Conservation (phyloP, 2,888 invertebrate genomes). For the Galerucella nymphaeae region DNA sequence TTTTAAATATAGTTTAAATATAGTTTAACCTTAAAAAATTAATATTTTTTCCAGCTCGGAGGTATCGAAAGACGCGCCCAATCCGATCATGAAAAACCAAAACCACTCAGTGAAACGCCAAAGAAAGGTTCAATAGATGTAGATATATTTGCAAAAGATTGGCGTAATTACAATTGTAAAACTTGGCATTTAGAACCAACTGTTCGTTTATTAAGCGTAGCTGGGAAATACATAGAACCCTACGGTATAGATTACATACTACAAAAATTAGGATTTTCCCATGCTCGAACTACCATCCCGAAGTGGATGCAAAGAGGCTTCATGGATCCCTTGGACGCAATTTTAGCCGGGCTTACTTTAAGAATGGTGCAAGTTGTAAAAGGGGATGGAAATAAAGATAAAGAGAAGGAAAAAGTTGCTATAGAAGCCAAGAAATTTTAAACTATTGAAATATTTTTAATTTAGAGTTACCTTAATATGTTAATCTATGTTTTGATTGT, state of each 20-base stretch:
- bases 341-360: constrained; percentile 83
- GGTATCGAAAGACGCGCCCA: constrained; percentile 53
- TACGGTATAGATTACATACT: constrained; percentile 98
- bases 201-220: constrained; percentile 72
- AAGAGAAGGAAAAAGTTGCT: constrained; percentile 46
- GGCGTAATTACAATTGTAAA: constrained; percentile 90
- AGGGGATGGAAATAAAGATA: constrained; percentile 59
- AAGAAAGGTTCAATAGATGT: constrained; percentile 64
- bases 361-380: constrained; percentile 71
- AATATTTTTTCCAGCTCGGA: constrained; percentile 48
- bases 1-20: constrained; percentile 22
- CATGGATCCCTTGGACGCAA: constrained; percentile 96
- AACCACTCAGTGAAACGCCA: constrained; percentile 49
- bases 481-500: constrained; percentile 21
- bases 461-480: constrained; percentile 14
- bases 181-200: constrained; percentile 98
- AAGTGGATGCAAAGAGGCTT: constrained; percentile 99
- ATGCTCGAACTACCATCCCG: constrained; percentile 97
- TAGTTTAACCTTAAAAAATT: not conserved
- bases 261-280: constrained; percentile 96
- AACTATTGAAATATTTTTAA: not conserved
- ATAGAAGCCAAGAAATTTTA: constrained; percentile 37
- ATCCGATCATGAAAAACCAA: constrained; percentile 52
- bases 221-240: constrained; percentile 95
- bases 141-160: constrained; percentile 82